These are phyloP conservation scores for Eugnorisma glareosa DNA, from an alignment of 2,888 invertebrate genomes.

Conservation along the genomic window DNA sequence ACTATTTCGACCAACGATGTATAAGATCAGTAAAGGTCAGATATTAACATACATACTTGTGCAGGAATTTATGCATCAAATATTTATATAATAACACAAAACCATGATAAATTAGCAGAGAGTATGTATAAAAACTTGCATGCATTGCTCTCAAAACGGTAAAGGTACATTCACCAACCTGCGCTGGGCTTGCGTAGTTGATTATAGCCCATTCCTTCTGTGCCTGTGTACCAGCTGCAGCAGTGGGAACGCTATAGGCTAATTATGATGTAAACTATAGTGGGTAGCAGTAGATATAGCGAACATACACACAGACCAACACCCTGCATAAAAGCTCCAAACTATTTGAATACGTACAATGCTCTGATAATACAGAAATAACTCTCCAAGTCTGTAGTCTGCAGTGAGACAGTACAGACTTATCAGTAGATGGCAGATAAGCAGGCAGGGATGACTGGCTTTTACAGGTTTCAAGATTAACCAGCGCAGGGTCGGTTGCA, in stretches of 20 bases:
- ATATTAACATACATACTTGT: conserved; percentile 18
- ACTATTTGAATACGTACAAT: conserved; percentile 12
- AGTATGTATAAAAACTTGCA: background rate
- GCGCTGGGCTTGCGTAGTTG: background rate
- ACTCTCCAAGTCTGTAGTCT: conserved; percentile 36
- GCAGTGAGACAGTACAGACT: conserved; percentile 30
- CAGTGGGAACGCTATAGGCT: background rate
- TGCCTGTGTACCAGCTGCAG: background rate
- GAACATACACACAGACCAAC: background rate
- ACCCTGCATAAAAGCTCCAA: conserved; percentile 2
- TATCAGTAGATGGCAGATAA: conserved; percentile 62
- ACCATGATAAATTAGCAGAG: background rate
- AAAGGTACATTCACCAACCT: background rate
- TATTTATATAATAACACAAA: background rate
- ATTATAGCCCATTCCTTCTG: background rate
- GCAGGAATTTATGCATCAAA: background rate
- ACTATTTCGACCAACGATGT: conserved; percentile 16
- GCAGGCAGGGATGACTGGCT: conserved; percentile 49
- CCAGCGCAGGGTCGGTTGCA: conserved; percentile 19
- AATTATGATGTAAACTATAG: background rate
- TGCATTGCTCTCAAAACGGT: background rate
- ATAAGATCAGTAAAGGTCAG: conserved; percentile 47
- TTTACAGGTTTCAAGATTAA: conserved; percentile 57
- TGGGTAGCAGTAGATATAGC: background rate
- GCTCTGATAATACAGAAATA: conserved; percentile 48